phyloP scores from a whole-genome alignment of 2,797 vertebrate species.

The Agapornis canus region DNA sequence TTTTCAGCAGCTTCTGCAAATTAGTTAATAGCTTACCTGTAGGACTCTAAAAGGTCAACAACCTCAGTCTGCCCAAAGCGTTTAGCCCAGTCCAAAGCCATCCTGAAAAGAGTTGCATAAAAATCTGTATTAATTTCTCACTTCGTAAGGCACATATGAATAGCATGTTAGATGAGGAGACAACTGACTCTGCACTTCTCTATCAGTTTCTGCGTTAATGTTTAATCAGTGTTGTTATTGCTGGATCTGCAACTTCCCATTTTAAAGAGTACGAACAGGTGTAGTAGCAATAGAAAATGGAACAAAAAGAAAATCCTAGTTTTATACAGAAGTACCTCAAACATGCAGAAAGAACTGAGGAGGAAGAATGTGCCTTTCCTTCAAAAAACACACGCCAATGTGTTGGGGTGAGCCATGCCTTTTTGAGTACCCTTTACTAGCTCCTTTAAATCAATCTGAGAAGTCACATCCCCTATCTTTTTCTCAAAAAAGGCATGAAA shows the following conservation, averaged over 20 bases:
- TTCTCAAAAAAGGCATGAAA: not conserved
- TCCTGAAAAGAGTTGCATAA: conserved; percentile 79
- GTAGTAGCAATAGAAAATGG: not conserved
- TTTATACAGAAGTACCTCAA: not conserved
- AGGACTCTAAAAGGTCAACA: conserved; percentile 88
- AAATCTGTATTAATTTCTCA: not conserved
- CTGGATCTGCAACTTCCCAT: not conserved
- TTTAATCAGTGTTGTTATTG: not conserved
- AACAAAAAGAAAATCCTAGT: not conserved
- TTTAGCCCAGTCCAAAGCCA: conserved; percentile 90
- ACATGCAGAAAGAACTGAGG: not conserved
- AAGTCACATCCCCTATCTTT: accelerated
- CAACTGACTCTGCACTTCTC: accelerated
- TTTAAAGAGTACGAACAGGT: not conserved
- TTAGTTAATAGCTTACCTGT: conserved; percentile 79
- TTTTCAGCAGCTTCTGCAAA: not conserved
- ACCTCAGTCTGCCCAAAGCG: conserved; percentile 88
- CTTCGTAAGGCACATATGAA: not conserved
- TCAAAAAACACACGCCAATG: not conserved
- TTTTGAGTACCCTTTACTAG: not conserved
- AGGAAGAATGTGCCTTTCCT: not conserved
- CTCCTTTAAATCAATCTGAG: not conserved
- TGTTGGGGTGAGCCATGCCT: not conserved
- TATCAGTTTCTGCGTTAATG: not conserved
- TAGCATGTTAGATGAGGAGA: accelerated